Percentiles rank a stretch among this genome's conserved stretches.
Conservation (phyloP, 2,888 invertebrate species). For the Ectobius pallidus region DNA sequence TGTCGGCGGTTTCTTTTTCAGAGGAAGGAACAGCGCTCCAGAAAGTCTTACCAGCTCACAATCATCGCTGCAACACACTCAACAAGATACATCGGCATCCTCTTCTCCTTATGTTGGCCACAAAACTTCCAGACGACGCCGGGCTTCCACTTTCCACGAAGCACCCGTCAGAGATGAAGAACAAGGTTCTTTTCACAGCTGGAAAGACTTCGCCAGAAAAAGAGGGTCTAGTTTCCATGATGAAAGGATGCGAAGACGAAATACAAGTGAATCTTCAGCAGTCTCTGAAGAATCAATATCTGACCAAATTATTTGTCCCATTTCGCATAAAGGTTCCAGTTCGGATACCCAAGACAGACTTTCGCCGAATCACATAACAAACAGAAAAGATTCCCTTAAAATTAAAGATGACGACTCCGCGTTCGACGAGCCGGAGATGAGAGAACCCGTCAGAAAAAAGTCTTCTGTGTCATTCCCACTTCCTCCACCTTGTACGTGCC, state of each 20-base stretch:
- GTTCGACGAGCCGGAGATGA: neutral
- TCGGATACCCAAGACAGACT: neutral
- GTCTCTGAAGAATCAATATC: constrained; percentile 6
- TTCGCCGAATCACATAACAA: neutral
- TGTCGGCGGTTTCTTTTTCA: neutral
- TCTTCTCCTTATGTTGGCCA: constrained; percentile 4
- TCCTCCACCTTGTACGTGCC: constrained; percentile 81
- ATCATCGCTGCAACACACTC: constrained; percentile 47
- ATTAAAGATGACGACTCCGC: constrained; percentile 25
- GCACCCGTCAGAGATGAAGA: constrained; percentile 45
- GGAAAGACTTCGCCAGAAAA: neutral
- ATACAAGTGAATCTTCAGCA: constrained; percentile 16
- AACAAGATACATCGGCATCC: constrained; percentile 21
- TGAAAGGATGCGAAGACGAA: constrained; percentile 31
- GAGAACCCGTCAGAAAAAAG: constrained; percentile 16
- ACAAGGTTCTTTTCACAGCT: constrained; percentile 1
- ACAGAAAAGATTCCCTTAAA: neutral
- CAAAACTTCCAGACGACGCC: constrained; percentile 49
- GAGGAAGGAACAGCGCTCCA: constrained; percentile 45
- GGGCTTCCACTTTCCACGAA: constrained; percentile 61
- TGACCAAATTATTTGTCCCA: constrained; percentile 8
- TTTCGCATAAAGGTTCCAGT: neutral
- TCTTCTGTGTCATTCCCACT: constrained; percentile 53
- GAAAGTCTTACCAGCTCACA: constrained; percentile 52
- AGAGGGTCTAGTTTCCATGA: constrained; percentile 30